Base-by-base conservation (phyloP, 2,888 invertebrate species). In the Synanthedon vespiformis region DNA sequence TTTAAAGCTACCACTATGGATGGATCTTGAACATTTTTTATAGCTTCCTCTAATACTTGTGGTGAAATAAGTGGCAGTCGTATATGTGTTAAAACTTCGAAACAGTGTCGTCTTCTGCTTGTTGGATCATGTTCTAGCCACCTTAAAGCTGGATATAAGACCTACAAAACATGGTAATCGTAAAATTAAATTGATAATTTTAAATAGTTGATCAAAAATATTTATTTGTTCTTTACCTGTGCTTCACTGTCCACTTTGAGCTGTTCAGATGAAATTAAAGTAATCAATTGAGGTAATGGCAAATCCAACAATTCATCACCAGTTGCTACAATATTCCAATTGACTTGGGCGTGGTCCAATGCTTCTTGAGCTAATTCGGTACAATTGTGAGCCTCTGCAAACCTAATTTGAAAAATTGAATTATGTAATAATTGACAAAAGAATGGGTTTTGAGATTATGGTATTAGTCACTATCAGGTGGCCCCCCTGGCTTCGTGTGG, bases 301-400 rank as follows among this genome's bases (percentile, higher is more conserved):
- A 96, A 83, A 63, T 95, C 94, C 58, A 94, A 88, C 70, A 95
- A 92, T 81, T 97, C 97, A 70, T 96, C 96, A 74, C 95, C 95
- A 64, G 69, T 77, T 40, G 80, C 76, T 49, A 96, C 93, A 81
- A 92, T 89, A 64, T 94, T 92, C 89, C 97, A 97, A 82, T 96
- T 92, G 60, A 91, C 90, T 80, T 95, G 92, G 59, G 96, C 94
- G 83, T 92, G 97, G 67, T 92, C 91, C 70, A 94, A 88, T 58
- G 96, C 92, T 69, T 92, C 92, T 65, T 91, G 91, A 63, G 92
- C 91, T 66, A 97, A 88, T 65, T 93, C 92, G 65, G 89, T 88
- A 76, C 94, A 94, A 75, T 94, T 94, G 82, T 96, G 95, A 53
- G 93, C 92, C 77, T 96, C 95, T 55, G 96, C 95, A 90, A 97